These are phyloP conservation scores for Gambusia yucatana DNA, from an alignment of 2,797 vertebrate genomes.

Conservation along the genomic window DNA sequence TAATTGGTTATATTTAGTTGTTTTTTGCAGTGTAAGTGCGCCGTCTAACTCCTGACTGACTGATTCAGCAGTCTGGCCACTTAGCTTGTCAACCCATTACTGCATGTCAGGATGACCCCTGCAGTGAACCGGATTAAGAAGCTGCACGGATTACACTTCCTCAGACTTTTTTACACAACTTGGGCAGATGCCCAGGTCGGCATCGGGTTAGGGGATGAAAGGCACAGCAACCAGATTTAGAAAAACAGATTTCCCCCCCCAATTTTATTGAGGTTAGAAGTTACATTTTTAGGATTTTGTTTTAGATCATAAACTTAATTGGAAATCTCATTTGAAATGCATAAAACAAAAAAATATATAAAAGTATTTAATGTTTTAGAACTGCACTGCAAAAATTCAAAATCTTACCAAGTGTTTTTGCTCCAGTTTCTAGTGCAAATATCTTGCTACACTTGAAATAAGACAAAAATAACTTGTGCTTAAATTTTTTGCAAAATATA, in stretches of 20 bases:
- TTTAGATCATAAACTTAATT: too few species aligned
- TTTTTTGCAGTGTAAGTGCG: slow-evolving; percentile 28
- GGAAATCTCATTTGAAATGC: too few species aligned
- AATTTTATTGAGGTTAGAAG: not conserved
- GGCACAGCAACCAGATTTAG: not conserved
- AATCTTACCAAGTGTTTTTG: too few species aligned
- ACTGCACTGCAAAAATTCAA: too few species aligned
- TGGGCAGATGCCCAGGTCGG: slow-evolving; percentile 1
- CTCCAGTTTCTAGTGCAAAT: too few species aligned
- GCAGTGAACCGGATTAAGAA: slow-evolving; percentile 32
- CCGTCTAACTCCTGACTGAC: slow-evolving; percentile 32
- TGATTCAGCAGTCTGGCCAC: slow-evolving; percentile 58
- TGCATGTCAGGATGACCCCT: slow-evolving; percentile 40
- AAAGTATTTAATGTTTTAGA: too few species aligned
- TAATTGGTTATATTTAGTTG: too few species aligned
- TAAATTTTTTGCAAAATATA: too few species aligned
- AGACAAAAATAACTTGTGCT: too few species aligned
- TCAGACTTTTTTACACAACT: slow-evolving; percentile 2
- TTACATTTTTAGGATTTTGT: not conserved
- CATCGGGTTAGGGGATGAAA: not conserved
- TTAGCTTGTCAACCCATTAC: slow-evolving; percentile 63
- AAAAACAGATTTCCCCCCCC: too few species aligned
- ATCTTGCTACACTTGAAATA: too few species aligned
- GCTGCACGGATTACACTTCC: not conserved
- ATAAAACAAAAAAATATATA: too few species aligned